Conservation (phyloP, 2,888 invertebrate genomes). For the Carabus problematicus region DNA sequence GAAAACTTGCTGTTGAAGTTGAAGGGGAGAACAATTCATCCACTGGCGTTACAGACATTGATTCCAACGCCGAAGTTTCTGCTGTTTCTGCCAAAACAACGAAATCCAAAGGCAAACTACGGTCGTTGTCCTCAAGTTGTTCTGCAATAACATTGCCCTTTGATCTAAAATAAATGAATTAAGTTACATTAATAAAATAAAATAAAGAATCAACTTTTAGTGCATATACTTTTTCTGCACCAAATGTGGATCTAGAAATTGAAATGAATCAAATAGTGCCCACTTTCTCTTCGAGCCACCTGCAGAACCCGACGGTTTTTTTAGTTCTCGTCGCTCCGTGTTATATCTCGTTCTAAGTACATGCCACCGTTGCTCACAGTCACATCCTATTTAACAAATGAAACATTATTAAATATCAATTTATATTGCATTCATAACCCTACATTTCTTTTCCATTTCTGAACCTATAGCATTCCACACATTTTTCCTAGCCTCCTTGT, state of each 20-base stretch:
- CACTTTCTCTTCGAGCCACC: conserved; percentile 25
- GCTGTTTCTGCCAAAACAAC: conserved; percentile 7
- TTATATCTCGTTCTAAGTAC: conserved; percentile 25
- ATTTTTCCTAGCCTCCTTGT: conserved; percentile 21
- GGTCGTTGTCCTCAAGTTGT: neutral
- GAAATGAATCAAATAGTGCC: conserved; percentile 19
- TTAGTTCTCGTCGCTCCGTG: conserved; percentile 22
- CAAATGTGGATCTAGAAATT: conserved; percentile 29
- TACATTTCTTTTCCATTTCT: conserved; percentile 1
- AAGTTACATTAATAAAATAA: neutral
- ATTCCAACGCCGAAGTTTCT: conserved; percentile 6
- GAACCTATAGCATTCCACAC: conserved; percentile 19
- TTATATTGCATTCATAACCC: too few species aligned
- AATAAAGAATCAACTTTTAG: neutral
- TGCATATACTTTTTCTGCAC: conserved; percentile 23
- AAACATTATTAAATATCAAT: too few species aligned
- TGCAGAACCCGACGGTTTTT: conserved; percentile 21
- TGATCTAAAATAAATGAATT: conserved; percentile 13
- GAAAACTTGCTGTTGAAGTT: neutral
- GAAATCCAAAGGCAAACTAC: too few species aligned
- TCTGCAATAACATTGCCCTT: conserved; percentile 13
- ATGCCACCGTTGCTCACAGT: conserved; percentile 22
- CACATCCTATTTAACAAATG: conserved; percentile 7
- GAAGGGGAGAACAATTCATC: neutral
- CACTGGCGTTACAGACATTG: neutral